These are phyloP conservation scores for Umimayanthus kanabou DNA, from an alignment of 92 coral and sea anemone genomes.

Conservation along the genomic window DNA sequence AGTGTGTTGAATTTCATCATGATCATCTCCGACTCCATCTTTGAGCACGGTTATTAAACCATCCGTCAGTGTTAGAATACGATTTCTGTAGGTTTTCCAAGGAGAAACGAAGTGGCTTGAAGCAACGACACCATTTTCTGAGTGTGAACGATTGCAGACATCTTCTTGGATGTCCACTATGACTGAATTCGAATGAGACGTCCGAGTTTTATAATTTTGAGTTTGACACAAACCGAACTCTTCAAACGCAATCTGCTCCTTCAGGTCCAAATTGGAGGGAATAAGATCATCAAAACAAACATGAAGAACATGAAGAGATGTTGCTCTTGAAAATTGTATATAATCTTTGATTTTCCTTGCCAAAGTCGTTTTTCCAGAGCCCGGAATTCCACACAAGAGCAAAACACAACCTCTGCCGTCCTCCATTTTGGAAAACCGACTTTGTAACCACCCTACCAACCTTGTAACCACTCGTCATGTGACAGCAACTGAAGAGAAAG, in stretches of 20 bases:
- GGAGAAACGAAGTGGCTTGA: constrained; percentile 20
- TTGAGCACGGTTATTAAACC: constrained; percentile 30
- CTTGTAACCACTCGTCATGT: constrained; percentile 34
- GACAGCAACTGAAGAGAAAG: neutral
- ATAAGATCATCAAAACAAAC: constrained; percentile 89
- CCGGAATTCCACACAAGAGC: constrained; percentile 88
- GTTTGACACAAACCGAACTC: neutral
- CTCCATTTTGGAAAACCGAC: constrained; percentile 64
- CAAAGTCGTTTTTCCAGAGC: constrained; percentile 82
- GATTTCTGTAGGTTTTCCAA: constrained; percentile 76
- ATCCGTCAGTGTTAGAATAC: constrained; percentile 45
- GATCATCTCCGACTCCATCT: neutral
- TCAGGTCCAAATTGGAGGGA: constrained; percentile 65
- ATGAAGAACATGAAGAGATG: constrained; percentile 62
- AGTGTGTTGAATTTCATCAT: neutral
- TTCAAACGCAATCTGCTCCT: constrained; percentile 6
- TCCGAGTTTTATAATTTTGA: neutral
- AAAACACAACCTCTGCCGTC: constrained; percentile 54
- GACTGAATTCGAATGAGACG: neutral
- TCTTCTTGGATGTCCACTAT: neutral
- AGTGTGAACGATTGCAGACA: neutral
- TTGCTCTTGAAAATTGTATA: constrained; percentile 29
- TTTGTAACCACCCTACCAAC: neutral
- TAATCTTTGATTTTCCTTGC: constrained; percentile 57
- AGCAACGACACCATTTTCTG: neutral